phyloP scores from a whole-genome alignment of 2,797 vertebrate species.

The Sebastes vulpes region DNA sequence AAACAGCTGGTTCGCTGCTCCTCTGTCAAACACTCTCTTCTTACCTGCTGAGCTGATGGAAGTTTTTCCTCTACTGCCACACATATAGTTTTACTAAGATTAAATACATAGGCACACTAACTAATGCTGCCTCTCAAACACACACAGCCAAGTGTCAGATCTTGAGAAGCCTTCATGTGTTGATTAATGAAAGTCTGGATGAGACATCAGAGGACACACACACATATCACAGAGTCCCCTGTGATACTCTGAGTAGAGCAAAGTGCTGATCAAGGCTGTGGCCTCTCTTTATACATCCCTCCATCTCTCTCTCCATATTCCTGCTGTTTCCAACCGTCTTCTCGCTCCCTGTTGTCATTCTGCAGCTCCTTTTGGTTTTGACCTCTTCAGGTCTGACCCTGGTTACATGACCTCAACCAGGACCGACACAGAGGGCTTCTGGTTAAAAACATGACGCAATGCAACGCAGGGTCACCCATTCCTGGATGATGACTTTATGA shows the following conservation, averaged over 20 bases:
- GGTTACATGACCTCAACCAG: background rate
- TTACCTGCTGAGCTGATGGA: background rate
- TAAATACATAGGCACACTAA: background rate
- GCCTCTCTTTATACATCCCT: background rate
- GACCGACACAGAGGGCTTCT: no score
- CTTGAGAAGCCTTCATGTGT: conserved; percentile 38
- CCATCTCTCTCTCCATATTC: background rate
- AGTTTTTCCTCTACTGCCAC: background rate
- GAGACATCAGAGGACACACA: conserved; percentile 42
- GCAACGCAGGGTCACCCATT: background rate
- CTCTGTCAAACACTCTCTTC: background rate
- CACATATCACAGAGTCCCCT: background rate
- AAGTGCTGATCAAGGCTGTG: conserved; percentile 2
- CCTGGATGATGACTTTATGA: background rate
- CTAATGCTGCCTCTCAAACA: background rate
- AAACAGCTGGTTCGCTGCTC: background rate
- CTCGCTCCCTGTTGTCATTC: background rate
- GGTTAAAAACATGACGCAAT: no score
- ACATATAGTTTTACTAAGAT: background rate
- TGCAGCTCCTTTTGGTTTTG: background rate
- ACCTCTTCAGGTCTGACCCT: background rate
- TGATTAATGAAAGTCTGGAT: conserved; percentile 47
- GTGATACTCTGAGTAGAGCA: background rate
- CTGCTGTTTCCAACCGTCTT: background rate
- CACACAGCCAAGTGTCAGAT: conserved; percentile 21